Evolutionary conservation across 2,113 vertebrate genomes (phyloP).

Genomic region (Sphaerodactylus townsendi): DNA sequence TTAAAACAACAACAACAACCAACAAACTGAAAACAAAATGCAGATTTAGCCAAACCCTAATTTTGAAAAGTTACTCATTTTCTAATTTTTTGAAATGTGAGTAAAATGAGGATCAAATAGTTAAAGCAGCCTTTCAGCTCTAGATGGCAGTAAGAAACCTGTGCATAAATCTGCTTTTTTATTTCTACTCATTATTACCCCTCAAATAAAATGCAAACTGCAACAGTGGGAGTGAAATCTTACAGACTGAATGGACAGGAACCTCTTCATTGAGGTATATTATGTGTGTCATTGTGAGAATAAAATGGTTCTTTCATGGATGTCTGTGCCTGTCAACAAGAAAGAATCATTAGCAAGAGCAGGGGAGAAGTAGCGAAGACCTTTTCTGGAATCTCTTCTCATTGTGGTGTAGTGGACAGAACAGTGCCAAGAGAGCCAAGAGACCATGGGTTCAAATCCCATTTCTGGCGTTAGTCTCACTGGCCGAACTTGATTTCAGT

Average conservation of each 20-base stretch:
- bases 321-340: background rate
- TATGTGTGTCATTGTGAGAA: background rate
- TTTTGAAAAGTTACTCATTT: too few species aligned
- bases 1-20: too few species aligned
- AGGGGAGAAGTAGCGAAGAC: fast-evolving
- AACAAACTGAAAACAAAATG: too few species aligned
- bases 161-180: background rate
- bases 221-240: background rate
- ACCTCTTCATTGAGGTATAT: fast-evolving
- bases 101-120: background rate
- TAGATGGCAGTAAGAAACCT: constrained; percentile 60
- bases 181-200: background rate
- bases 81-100: too few species aligned
- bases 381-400: background rate
- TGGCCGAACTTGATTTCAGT: too few species aligned
- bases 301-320: background rate
- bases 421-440: too few species aligned
- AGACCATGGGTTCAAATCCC: too few species aligned
- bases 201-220: fast-evolving
- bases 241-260: background rate
- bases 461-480: too few species aligned
- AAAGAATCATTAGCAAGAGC: fast-evolving
- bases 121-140: constrained; percentile 22
- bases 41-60: too few species aligned
- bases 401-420: too few species aligned